Conservation (phyloP, 2,888 invertebrate genomes). For the Patella depressa region DNA sequence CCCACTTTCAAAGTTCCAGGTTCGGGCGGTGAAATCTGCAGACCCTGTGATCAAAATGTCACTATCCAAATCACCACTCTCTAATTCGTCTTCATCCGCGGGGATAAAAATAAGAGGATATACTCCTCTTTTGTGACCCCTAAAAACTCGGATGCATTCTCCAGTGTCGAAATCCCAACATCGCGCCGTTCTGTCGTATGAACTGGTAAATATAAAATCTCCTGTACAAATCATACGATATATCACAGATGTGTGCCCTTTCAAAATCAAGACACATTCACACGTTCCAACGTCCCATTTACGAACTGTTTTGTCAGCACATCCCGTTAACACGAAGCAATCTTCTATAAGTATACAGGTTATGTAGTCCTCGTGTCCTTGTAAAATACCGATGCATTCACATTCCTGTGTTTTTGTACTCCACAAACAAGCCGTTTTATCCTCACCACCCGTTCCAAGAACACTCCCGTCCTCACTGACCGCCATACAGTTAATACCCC, state of each 20-base stretch:
- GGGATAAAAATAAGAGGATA: constrained; percentile 74
- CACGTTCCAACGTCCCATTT: constrained; percentile 74
- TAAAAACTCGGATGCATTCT: constrained; percentile 69
- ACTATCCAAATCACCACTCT: constrained; percentile 56
- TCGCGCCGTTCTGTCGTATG: constrained; percentile 69
- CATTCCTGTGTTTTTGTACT: constrained; percentile 71
- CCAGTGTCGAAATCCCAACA: constrained; percentile 73
- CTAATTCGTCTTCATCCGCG: constrained; percentile 62
- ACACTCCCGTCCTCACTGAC: constrained; percentile 73
- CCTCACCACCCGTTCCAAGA: constrained; percentile 73
- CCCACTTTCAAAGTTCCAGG: constrained; percentile 71
- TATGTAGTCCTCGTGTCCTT: constrained; percentile 73
- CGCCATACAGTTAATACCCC: constrained; percentile 73
- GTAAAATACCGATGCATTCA: constrained; percentile 73
- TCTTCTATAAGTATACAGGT: constrained; percentile 72
- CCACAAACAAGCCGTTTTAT: constrained; percentile 73
- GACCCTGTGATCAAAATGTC: constrained; percentile 70
- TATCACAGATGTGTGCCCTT: constrained; percentile 72
- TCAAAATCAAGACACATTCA: constrained; percentile 71
- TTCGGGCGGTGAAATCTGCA: constrained; percentile 69
- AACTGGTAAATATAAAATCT: constrained; percentile 70
- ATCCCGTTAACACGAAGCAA: constrained; percentile 73
- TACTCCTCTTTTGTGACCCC: constrained; percentile 73
- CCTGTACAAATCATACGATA: constrained; percentile 73
- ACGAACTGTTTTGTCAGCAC: constrained; percentile 73